These are phyloP conservation scores for Lucilia sericata DNA, from an alignment of 1,140 invertebrate species.

Conservation along the genomic window DNA sequence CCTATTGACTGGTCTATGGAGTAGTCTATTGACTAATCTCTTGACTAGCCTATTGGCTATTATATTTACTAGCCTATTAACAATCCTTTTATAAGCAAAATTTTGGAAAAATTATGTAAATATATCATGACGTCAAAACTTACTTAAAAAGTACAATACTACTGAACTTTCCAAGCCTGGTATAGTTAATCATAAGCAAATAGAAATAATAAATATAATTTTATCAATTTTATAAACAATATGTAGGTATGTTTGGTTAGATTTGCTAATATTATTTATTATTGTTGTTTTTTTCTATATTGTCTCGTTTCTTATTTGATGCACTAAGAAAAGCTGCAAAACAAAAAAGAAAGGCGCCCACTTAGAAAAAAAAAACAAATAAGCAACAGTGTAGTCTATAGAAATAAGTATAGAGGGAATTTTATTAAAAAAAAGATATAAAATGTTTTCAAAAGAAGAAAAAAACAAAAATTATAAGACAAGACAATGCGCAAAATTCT, in stretches of 20 bases:
- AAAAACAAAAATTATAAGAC: neutral
- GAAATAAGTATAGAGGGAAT: neutral
- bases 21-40: too few relatives aligned
- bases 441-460: too few relatives aligned
- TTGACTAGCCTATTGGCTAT: too few relatives aligned
- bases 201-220: neutral
- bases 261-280: neutral
- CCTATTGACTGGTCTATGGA: too few relatives aligned
- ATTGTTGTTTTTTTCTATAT: neutral
- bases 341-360: slow-evolving; percentile 3
- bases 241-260: neutral
- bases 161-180: too few relatives aligned
- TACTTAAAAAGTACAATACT: too few relatives aligned
- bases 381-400: neutral
- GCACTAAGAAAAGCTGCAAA: neutral
- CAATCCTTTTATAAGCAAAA: too few relatives aligned
- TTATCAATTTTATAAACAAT: neutral
- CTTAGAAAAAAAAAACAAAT: neutral
- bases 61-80: too few relatives aligned
- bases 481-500: slow-evolving; percentile 34
- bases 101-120: too few relatives aligned
- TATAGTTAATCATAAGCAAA: neutral
- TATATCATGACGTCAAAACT: too few relatives aligned
- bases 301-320: neutral
- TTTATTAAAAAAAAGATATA: neutral